Evolutionary conservation across 1,140 invertebrate genomes (phyloP), one percentile per base, ranked within the genome.

Genomic region (Fopius arisanus): DNA sequence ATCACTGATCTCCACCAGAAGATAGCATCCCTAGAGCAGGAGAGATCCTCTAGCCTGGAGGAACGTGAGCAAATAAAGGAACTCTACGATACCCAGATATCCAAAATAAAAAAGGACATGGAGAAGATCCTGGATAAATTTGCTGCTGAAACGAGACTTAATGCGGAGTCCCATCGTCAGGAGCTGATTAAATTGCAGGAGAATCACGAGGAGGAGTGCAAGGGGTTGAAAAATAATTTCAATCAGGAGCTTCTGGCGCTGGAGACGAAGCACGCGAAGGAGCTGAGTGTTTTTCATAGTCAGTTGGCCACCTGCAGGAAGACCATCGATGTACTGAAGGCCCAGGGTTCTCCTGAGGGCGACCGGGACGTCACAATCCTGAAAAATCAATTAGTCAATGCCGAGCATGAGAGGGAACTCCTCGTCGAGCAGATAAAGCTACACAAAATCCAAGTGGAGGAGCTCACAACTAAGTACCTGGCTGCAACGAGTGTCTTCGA

Each of bases 61-160:
- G 28, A 80, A 75, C n/a, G 19, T 23, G 6, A 40, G 62, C 80
- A 82, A 59, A 78, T 82, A 62, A 82, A 86, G 26, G 84, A 81
- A 71, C 76, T 81, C 12, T 83, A 81, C 48, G 83, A 86, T 66
- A 71, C 75, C 6, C 77, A 79, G 12, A 70, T 84, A 9, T 80
- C 84, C 6, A 86, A 85, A 75, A 82, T 85, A 26, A 84, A 84
- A 67, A 82, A 83, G 5, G 83, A 86, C 10, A 86, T 83, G 81
- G 75, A 83, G 62, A 69, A 77, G 14, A 78, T 87, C 29, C 66
- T 83, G 14, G 79, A 85, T 0, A 85, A 85, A 68, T 85, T 85
- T 48, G 77, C 78, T 3, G 26, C 63, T 10, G 84, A 83, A 31
- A 83, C 76, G 0, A 81, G 81, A 2, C 67, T 67, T 12, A 82